Percentiles rank a stretch among this genome's conserved stretches.
Conservation (phyloP, 2,888 invertebrate species). For the Idaea dimidiata region DNA sequence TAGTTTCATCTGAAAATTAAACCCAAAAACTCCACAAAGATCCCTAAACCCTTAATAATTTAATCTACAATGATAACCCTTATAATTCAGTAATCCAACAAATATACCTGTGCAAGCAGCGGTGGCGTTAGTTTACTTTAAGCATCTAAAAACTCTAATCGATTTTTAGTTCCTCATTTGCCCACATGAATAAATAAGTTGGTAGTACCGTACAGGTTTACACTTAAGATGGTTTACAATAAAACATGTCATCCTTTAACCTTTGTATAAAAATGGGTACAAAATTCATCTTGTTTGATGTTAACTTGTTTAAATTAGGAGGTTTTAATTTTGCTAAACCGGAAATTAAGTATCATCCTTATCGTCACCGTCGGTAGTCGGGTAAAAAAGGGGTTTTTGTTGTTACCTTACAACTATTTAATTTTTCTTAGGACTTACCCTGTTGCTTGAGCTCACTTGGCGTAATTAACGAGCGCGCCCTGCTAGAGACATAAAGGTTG, state of each 20-base stretch:
- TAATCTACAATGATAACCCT: conserved; percentile 38
- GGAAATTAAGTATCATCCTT: neutral
- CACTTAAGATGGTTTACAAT: neutral
- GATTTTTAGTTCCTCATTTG: too few species aligned
- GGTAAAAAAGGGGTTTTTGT: neutral
- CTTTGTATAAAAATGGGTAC: neutral
- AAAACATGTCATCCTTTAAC: neutral
- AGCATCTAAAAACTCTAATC: too few species aligned
- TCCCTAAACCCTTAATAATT: conserved; percentile 37
- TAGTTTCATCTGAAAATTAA: neutral
- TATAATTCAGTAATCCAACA: conserved; percentile 30
- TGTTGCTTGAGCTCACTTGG: too few species aligned
- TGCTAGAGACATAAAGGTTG: too few species aligned
- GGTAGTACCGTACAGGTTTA: neutral
- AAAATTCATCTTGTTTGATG: neutral
- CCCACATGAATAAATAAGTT: too few species aligned
- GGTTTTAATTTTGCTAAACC: neutral
- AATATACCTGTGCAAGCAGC: too few species aligned
- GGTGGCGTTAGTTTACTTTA: too few species aligned
- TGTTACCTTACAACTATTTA: too few species aligned
- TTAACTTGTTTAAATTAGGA: neutral
- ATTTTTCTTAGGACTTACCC: too few species aligned
- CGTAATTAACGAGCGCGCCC: too few species aligned
- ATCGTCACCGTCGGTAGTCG: too few species aligned
- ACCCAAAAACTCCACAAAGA: conserved; percentile 1